Evolutionary conservation across 1,140 invertebrate genomes (phyloP).

Genomic region (Drosophila mayri): DNA sequence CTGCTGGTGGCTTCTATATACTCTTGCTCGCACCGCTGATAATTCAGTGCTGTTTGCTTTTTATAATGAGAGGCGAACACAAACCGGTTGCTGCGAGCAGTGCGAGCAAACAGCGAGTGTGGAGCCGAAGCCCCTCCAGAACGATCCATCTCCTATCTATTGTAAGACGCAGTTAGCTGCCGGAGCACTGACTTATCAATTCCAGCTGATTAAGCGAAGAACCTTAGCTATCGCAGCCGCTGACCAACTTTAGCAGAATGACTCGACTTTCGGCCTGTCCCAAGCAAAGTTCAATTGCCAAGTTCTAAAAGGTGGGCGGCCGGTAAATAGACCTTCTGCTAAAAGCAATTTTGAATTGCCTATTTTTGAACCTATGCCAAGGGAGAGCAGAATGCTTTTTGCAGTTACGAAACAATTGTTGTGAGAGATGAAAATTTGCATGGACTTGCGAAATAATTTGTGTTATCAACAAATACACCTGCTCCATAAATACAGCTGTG

Average conservation of each 20-base stretch:
- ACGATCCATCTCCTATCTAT: conserved; percentile 27
- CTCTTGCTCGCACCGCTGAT: conserved; percentile 38
- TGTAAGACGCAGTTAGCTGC: conserved; percentile 27
- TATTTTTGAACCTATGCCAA: conserved; percentile 49
- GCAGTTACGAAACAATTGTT: conserved; percentile 66
- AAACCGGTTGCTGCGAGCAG: conserved; percentile 51
- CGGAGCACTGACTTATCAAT: conserved; percentile 27
- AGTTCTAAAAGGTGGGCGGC: background rate
- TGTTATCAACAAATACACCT: conserved; percentile 13
- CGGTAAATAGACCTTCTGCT: background rate
- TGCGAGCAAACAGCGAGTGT: conserved; percentile 3
- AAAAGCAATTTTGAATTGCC: conserved; percentile 1
- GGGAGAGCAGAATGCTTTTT: conserved; percentile 6
- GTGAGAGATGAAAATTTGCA: conserved; percentile 32
- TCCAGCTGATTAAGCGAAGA: conserved; percentile 6
- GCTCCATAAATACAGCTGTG: conserved; percentile 17
- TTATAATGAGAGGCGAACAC: conserved; percentile 14
- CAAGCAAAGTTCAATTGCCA: conserved; percentile 59
- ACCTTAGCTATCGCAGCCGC: background rate
- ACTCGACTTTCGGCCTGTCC: conserved; percentile 2
- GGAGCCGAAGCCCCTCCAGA: conserved; percentile 10
- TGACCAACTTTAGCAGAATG: conserved; percentile 20
- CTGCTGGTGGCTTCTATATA: conserved; percentile 6
- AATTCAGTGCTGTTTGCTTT: conserved; percentile 46
- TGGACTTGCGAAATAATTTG: conserved; percentile 22